A percentile compares a stretch with the other conserved stretches of the same genome.
Evolutionary conservation across 2,113 vertebrate genomes (phyloP).

Genomic region (Arvicanthis niloticus): DNA sequence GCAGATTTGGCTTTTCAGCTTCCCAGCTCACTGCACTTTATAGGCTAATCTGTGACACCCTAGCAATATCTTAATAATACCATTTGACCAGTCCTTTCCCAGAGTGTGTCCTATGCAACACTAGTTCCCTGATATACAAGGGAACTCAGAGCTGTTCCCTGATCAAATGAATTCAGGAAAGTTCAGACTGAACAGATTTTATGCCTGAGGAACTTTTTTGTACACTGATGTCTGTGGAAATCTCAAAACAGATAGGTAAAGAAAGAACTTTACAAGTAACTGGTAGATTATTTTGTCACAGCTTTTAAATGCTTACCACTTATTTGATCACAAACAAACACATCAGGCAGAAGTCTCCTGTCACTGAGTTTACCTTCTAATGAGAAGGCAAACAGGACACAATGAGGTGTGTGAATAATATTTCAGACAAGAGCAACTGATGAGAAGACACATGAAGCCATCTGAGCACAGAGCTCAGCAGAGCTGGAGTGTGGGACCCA

Average conservation of each 20-base stretch:
- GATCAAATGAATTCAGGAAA: background rate
- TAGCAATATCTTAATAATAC: background rate
- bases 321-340: slow-evolving; percentile 2
- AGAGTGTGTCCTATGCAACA: background rate
- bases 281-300: background rate
- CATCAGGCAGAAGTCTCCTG: background rate
- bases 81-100: background rate
- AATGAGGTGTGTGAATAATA: background rate
- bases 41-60: background rate
- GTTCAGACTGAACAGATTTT: slow-evolving; percentile 34
- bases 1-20: background rate
- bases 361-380: background rate
- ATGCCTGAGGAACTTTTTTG: background rate
- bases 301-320: background rate
- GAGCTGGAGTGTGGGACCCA: background rate
- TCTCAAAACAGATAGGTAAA: background rate
- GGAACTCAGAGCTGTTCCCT: background rate
- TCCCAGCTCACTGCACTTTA: background rate
- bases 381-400: background rate
- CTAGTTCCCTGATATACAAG: background rate
- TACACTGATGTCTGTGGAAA: slow-evolving; percentile 4
- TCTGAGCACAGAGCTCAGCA: background rate
- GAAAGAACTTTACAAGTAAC: background rate
- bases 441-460: background rate
- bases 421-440: background rate